Percentiles rank a stretch among this genome's conserved stretches.
Conservation (phyloP, 2,888 invertebrate genomes). For the Cecidostiba fungosa region DNA sequence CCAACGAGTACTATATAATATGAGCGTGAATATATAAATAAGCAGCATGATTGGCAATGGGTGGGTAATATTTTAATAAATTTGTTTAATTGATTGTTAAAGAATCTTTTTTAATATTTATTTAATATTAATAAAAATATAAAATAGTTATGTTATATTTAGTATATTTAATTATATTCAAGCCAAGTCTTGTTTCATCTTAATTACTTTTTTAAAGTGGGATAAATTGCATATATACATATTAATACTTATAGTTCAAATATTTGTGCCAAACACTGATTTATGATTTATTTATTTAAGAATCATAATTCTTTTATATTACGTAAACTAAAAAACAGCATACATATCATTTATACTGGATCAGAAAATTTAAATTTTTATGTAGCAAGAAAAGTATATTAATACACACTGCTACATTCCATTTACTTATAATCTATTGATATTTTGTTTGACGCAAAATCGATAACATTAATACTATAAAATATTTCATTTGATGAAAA, state of each 20-base stretch:
- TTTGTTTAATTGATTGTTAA: slow-evolving; percentile 62
- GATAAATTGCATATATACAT: background rate
- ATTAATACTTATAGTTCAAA: no score
- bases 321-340: no score
- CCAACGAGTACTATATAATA: slow-evolving; percentile 38
- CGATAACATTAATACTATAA: background rate
- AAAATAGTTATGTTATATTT: slow-evolving; percentile 72
- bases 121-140: slow-evolving; percentile 71
- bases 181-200: slow-evolving; percentile 67
- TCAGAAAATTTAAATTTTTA: no score
- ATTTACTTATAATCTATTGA: no score
- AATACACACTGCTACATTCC: no score
- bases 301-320: no score
- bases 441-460: no score
- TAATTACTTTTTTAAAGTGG: slow-evolving; percentile 61
- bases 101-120: slow-evolving; percentile 75
- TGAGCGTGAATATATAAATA: slow-evolving; percentile 14
- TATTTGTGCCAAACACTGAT: no score
- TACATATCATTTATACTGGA: no score
- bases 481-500: background rate
- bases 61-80: slow-evolving; percentile 45
- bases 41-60: background rate
- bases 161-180: slow-evolving; percentile 68
- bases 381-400: no score
- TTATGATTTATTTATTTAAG: no score